Percentiles rank a stretch among this genome's conserved stretches.
Conservation (phyloP, 2,797 vertebrate species). For the Toxotes lorentzi region DNA sequence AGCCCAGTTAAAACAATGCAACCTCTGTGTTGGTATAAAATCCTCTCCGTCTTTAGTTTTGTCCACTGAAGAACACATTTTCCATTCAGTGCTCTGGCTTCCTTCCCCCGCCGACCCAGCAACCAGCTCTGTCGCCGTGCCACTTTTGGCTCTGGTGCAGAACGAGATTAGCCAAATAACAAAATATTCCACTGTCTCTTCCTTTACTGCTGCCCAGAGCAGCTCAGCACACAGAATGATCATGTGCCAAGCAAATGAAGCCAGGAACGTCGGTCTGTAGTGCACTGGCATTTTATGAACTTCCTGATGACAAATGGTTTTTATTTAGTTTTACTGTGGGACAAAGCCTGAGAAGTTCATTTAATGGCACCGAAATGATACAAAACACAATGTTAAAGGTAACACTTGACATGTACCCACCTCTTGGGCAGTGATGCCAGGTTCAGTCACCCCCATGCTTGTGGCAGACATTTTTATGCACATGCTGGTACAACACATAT, state of each 20-base stretch:
- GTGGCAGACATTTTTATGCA: neutral
- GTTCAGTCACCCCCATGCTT: neutral
- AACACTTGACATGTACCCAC: neutral
- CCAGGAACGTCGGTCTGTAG: neutral
- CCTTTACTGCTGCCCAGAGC: neutral
- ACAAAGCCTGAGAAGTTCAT: neutral
- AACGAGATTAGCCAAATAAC: neutral
- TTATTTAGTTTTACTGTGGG: neutral
- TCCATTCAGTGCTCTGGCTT: neutral
- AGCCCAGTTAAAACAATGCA: neutral
- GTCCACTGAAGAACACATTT: neutral
- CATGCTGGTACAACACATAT: constrained; percentile 1
- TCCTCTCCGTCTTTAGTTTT: neutral
- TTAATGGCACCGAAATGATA: neutral
- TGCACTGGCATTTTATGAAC: neutral
- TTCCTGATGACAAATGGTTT: neutral
- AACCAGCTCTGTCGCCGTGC: neutral
- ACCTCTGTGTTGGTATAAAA: neutral
- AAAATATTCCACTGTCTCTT: constrained; percentile 12
- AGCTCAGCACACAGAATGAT: neutral
- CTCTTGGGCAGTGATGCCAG: neutral
- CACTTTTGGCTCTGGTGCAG: neutral
- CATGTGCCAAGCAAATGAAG: neutral
- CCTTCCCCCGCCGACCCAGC: neutral
- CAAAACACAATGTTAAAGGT: neutral